Base-by-base conservation (phyloP, 2,113 vertebrate genomes). In the Ptyas mucosa region DNA sequence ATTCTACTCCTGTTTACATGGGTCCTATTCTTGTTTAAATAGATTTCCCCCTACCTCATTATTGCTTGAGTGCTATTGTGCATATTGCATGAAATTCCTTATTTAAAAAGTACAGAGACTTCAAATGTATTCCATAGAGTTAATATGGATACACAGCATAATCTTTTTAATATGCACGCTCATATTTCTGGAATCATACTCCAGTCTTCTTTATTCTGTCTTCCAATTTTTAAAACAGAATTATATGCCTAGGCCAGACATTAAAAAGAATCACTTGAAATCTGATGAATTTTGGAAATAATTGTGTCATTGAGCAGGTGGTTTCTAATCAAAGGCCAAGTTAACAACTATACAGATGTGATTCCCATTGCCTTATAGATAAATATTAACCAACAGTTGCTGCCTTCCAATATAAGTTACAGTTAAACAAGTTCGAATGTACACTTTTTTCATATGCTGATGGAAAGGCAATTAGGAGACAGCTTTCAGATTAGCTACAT, bases 271-370 rank as follows among this genome's bases (percentile, higher is more conserved):
- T 75, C 7, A 23, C 29, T 87, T n/a, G 39, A 89, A 85, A 52
- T 18, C 43, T 90, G n/a, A 87, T 88, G 85, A 54, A 52, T 11
- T 46, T 9, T 89, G 64, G 7, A 34, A 61, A 55, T 43, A 87
- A 75, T 46, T 34, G 9, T 46, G 21, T 0, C 0, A 64, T 14
- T 1, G 8, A 89, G 85, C 5, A 87, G n/a, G 34, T 75, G 26
- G 15, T 10, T 88, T 51, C 21, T 52, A 75, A 91, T 58, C 52
- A 39, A 53, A n/a, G 6, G 20, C 39, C 43, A 90, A n/a, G 5
- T 15, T 18, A 8, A 34, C 88, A 23, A 10, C 23, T 85, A 20
- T 49, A 18, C 2, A 2, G 2, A 0, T 0, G 3, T 3, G 12
- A 58, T 26, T 57, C 52, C 20, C 26, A 54, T 54, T 9, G 18